Evolutionary conservation across 2,113 vertebrate genomes (phyloP).

Genomic region (Jaculus jaculus): DNA sequence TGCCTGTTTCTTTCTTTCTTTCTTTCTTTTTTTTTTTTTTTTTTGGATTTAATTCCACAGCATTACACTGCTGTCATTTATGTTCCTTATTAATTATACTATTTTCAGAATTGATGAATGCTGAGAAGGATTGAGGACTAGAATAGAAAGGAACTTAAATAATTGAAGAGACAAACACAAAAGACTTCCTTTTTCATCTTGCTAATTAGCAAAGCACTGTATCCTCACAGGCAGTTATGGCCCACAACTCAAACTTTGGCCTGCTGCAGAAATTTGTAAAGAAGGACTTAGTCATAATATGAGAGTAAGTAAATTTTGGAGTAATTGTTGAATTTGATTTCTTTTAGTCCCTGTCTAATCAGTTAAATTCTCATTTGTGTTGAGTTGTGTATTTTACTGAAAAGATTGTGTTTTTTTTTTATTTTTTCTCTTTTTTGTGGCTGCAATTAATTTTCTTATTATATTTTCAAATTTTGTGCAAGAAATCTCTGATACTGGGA

Average conservation of each 20-base stretch:
- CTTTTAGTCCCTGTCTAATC: neutral
- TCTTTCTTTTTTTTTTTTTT: no score
- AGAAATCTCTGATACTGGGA: neutral
- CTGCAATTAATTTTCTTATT: neutral
- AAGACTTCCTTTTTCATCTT: conserved; percentile 7
- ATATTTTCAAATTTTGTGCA: neutral
- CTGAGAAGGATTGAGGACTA: neutral
- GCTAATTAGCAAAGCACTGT: conserved; percentile 22
- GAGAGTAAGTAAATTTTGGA: neutral
- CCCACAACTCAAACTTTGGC: neutral
- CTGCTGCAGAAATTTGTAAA: conserved; percentile 11
- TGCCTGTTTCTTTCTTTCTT: neutral
- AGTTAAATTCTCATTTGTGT: conserved; percentile 16
- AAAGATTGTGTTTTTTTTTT: neutral
- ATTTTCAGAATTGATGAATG: conserved; percentile 33
- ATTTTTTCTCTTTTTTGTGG: neutral
- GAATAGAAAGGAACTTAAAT: conserved; percentile 43
- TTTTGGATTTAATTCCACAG: neutral
- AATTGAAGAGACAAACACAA: neutral
- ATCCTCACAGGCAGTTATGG: neutral
- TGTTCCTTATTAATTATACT: conserved; percentile 51
- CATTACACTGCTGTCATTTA: neutral
- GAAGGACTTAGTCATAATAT: neutral
- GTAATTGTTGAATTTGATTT: neutral
- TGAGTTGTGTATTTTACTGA: neutral